Base-by-base conservation (phyloP, 2,888 invertebrate species). In the Synergus laeviventris region DNA sequence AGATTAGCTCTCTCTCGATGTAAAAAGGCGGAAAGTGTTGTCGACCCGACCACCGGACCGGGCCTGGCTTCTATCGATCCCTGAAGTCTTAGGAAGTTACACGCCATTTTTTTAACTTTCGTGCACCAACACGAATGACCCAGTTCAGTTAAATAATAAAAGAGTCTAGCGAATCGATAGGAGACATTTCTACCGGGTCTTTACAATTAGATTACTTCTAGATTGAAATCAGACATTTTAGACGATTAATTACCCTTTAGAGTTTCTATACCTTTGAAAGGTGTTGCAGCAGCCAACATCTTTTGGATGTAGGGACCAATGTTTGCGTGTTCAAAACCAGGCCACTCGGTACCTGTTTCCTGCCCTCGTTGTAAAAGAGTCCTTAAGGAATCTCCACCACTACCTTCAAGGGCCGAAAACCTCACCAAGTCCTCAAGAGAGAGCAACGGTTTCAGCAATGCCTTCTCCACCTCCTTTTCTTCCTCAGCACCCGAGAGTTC, bases 401-500 rank as follows among this genome's bases (percentile, higher is more conserved):
- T 81, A 24, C 83, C 82, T 81, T 93, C 92, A 83, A 92, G 88
- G 76, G 91, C 91, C 18, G 93, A 92, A 82, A 94, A 92, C 84
- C 93, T 90, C 77, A 94, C 88, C 86, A 94, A 92, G 89, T 94
- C 93, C 86, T 94, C 93, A 87, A 93, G 91, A 66, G 93, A 92
- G 76, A 93, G 88, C 82, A 93, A 86, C 45, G 93, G 93, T 84
- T 92, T 92, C 87, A 92, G 91, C 81, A 93, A 88, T 42, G 92
- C 93, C 86, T 93, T 93, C 86, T 93, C 93, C 75, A 92, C 93
- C 88, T 93, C 93, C 86, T 93, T 93, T 85, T 93, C 93, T 86
- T 93, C 93, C 86, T 93, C 93, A 74, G 93, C 92, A 31, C 92
- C 93, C 74, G 93, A 92, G 80, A 93, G 88, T 86, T 93, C 93